Evolutionary conservation across 2,113 vertebrate genomes (phyloP).

Genomic region (Suricata suricatta): DNA sequence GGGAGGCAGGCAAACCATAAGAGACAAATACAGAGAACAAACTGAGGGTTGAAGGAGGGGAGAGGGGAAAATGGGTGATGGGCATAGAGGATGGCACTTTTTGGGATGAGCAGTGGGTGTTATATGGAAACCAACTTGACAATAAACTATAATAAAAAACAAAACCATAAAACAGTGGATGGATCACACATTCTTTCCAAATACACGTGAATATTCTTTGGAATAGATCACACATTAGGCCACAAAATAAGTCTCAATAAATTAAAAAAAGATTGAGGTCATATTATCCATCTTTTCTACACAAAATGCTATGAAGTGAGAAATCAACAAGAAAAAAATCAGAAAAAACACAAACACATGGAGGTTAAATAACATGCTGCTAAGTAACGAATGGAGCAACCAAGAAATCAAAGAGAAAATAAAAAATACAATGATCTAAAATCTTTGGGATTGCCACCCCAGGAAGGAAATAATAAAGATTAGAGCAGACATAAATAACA

Average conservation of each 20-base stretch:
- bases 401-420: background rate
- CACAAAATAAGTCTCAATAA: background rate
- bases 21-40: too few relatives aligned
- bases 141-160: too few relatives aligned
- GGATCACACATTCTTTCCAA: background rate
- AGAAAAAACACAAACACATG: background rate
- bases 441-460: background rate
- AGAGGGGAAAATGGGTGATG: too few relatives aligned
- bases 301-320: background rate
- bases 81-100: too few relatives aligned
- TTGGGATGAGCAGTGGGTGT: too few relatives aligned
- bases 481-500: background rate
- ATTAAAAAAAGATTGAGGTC: background rate
- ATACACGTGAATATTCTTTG: background rate
- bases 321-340: background rate
- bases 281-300: background rate
- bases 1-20: too few relatives aligned
- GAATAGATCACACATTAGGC: background rate
- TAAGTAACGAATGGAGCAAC: background rate
- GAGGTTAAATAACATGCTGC: background rate
- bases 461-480: background rate
- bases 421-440: background rate
- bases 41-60: too few relatives aligned
- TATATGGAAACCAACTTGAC: too few relatives aligned
- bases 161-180: background rate